Evolutionary conservation across 2,113 vertebrate species (phyloP), one percentile per base, ranked within the genome.

Genomic region (Casuarius casuarius): DNA sequence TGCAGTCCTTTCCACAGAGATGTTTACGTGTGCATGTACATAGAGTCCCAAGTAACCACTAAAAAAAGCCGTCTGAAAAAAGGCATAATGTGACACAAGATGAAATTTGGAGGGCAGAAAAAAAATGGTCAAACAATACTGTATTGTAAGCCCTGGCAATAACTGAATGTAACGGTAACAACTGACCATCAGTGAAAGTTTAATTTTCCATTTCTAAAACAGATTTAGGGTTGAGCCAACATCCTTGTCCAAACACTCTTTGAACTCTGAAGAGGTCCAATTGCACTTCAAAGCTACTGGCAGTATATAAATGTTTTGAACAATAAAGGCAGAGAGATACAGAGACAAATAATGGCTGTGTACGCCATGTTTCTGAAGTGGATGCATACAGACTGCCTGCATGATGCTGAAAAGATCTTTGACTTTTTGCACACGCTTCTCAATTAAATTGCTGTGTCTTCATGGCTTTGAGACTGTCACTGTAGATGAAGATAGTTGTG

Each of bases 121-220:
- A 62, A 65, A 40, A 75, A 31, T 5, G 17, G 33, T 16, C 35
- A 84, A 92, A 80, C 48, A 93, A 52, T 48, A 78, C 14, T 16
- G 8, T 42, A 75, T 70, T 93, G 46, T 54, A 96, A 84, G 56
- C 6, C 19, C 31, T 49, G 82, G 68, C 49, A 81, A 49, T 79
- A 94, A 84, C 52, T 74, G 62, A 33, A 92, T n/a, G 12, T 42
- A 86, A 93, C 17, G 65, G 62, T 90, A 89, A 91, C 74, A 87
- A 84, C 21, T 35, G 49, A 62, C 40, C 52, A 26, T 29, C 42
- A 46, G 44, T 71, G 22, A 71, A 80, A 67, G 59, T 91, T 95
- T 92, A 40, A 91, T 88, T 95, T 94, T 88, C 48, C n/a, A 73
- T 59, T 67, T 90, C 56, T 31, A 42, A 59, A 94, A 88, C n/a